These are phyloP conservation scores for Phylloscopus trochilus DNA, from an alignment of 2,113 vertebrate species.

Conservation along the genomic window DNA sequence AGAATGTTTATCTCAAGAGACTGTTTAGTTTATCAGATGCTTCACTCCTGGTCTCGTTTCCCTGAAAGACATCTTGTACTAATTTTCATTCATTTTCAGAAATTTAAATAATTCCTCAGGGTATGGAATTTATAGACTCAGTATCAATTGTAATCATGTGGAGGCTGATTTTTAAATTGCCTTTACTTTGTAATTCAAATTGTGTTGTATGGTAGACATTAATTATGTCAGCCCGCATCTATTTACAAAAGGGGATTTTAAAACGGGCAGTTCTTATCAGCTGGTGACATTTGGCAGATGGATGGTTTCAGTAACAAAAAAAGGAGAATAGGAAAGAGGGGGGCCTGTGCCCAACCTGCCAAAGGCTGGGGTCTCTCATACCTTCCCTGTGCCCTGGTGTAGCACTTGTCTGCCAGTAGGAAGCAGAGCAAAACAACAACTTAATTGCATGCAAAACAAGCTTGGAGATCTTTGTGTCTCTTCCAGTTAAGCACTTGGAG, in stretches of 20 bases:
- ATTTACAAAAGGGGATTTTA: conserved; percentile 68
- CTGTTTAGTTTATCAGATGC: conserved; percentile 68
- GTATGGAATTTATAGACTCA: conserved; percentile 39
- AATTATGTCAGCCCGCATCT: conserved; percentile 74
- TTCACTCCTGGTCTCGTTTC: conserved; percentile 24
- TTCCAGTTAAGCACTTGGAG: not conserved
- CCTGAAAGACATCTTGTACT: conserved; percentile 62
- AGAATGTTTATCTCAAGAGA: conserved; percentile 70
- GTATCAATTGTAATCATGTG: conserved; percentile 51
- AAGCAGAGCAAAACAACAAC: conserved; percentile 36
- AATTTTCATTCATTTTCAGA: conserved; percentile 61
- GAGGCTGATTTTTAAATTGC: conserved; percentile 56
- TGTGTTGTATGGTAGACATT: conserved; percentile 62
- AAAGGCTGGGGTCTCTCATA: conserved; percentile 18
- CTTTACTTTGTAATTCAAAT: conserved; percentile 73
- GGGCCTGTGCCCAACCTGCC: conserved; percentile 31
- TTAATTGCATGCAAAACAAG: not conserved
- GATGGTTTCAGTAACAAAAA: conserved; percentile 69
- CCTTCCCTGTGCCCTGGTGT: conserved; percentile 32
- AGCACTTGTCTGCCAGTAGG: conserved; percentile 37
- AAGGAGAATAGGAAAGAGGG: not conserved
- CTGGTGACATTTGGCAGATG: conserved; percentile 71
- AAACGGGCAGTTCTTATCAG: conserved; percentile 70
- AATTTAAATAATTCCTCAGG: conserved; percentile 61
- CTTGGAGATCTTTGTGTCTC: not conserved